These are phyloP conservation scores for Leptobrachium leishanense DNA, from an alignment of 2,113 vertebrate genomes.

Conservation along the genomic window DNA sequence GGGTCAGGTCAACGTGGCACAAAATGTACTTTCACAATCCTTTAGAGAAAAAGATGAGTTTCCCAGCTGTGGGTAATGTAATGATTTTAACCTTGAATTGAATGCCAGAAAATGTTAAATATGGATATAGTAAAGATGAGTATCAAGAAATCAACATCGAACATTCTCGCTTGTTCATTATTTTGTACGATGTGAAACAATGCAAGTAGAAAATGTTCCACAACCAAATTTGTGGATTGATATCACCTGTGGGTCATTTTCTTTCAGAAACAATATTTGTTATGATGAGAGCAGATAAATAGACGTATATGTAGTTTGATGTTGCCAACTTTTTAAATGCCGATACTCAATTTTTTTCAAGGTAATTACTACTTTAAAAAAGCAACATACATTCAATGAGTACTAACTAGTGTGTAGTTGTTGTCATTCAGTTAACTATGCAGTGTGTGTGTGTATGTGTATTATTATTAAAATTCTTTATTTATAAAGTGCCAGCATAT, in stretches of 20 bases:
- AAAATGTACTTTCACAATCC: conserved; percentile 48
- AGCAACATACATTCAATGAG: neutral
- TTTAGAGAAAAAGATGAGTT: conserved; percentile 40
- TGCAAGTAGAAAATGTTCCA: neutral
- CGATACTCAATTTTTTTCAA: neutral
- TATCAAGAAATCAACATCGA: neutral
- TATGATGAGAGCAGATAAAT: neutral
- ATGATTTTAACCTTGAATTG: conserved; percentile 50
- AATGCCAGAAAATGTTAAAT: conserved; percentile 32
- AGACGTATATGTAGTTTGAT: neutral
- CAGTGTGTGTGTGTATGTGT: too few relatives aligned
- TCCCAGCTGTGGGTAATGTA: conserved; percentile 44
- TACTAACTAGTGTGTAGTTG: neutral
- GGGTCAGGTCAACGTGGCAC: conserved; percentile 44
- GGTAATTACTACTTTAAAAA: neutral
- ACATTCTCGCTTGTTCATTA: conserved; percentile 10
- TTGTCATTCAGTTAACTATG: neutral
- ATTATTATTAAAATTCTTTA: too few relatives aligned
- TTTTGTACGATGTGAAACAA: conserved; percentile 6
- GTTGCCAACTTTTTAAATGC: neutral
- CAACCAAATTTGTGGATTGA: neutral
- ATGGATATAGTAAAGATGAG: neutral
- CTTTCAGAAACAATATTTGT: neutral
- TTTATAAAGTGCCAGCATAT: too few relatives aligned
- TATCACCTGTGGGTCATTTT: neutral